Conservation (phyloP, 2,888 invertebrate genomes). For the Leptarthrus brevirostris region DNA sequence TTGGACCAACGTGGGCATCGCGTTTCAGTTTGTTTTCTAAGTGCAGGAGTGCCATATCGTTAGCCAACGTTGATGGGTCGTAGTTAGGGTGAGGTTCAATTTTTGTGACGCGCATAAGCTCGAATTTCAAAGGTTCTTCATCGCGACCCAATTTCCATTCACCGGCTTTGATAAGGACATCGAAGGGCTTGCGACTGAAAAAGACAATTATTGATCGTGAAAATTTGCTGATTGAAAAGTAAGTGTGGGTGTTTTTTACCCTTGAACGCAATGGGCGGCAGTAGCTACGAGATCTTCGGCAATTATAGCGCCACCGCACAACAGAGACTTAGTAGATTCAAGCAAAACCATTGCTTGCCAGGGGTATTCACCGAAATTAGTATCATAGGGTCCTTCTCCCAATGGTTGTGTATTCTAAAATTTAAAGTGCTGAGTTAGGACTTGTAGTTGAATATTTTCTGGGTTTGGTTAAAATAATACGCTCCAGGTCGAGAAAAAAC, state of each 20-base stretch:
- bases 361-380: conserved; percentile 84
- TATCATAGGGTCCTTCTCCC: conserved; percentile 67
- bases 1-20: conserved; percentile 78
- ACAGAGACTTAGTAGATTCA: conserved; percentile 76
- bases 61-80: conserved; percentile 70
- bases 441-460: no score
- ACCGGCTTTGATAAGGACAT: conserved; percentile 81
- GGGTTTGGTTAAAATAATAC: no score
- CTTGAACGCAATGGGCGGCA: conserved; percentile 82
- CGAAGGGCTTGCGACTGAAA: conserved; percentile 72
- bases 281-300: conserved; percentile 80
- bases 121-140: conserved; percentile 83
- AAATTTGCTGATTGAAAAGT: background rate
- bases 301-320: conserved; percentile 85
- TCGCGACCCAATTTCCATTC: conserved; percentile 87
- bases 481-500: no score
- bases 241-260: conserved; percentile 68
- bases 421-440: background rate
- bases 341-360: conserved; percentile 88
- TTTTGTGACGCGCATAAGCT: conserved; percentile 77
- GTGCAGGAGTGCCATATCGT: conserved; percentile 80
- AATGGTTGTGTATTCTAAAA: conserved; percentile 62
- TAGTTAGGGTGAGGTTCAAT: conserved; percentile 80
- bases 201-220: no score
- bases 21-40: conserved; percentile 73